Conservation (phyloP, 2,113 vertebrate species). For the Archocentrus centrarchus region DNA sequence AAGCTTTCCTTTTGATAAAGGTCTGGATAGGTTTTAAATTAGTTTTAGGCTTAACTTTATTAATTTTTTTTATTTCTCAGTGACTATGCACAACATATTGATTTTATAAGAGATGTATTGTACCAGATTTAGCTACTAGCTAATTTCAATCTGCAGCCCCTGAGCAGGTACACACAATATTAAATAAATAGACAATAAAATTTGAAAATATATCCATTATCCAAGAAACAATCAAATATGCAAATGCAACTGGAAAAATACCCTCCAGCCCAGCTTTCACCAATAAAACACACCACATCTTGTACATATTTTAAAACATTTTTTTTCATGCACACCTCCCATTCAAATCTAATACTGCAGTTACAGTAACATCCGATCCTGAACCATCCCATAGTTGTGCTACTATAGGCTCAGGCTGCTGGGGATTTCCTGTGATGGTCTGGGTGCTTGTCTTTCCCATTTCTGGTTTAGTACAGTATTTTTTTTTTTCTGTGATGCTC, state of each 20-base stretch:
- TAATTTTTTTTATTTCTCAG: not conserved
- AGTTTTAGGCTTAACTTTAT: not conserved
- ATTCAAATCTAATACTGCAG: not conserved
- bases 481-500: not conserved
- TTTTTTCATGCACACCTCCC: not conserved
- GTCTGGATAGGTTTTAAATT: not conserved
- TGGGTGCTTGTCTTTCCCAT: not conserved
- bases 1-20: not conserved
- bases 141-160: not conserved
- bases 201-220: not conserved
- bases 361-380: not conserved
- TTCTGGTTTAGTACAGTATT: not conserved
- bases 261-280: not conserved
- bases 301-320: not conserved
- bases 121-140: not conserved
- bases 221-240: not conserved
- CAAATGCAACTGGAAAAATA: not conserved
- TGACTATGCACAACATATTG: not conserved
- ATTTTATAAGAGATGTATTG: not conserved
- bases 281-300: not conserved
- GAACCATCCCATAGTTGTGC: not conserved
- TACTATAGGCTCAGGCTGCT: too few species aligned
- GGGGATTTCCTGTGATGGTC: not conserved
- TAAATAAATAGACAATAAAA: not conserved
- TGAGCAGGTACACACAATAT: not conserved